A percentile compares a stretch with the other conserved stretches of the same genome.
Evolutionary conservation across 2,888 invertebrate species (phyloP).

Genomic region (Smittia sp.): DNA sequence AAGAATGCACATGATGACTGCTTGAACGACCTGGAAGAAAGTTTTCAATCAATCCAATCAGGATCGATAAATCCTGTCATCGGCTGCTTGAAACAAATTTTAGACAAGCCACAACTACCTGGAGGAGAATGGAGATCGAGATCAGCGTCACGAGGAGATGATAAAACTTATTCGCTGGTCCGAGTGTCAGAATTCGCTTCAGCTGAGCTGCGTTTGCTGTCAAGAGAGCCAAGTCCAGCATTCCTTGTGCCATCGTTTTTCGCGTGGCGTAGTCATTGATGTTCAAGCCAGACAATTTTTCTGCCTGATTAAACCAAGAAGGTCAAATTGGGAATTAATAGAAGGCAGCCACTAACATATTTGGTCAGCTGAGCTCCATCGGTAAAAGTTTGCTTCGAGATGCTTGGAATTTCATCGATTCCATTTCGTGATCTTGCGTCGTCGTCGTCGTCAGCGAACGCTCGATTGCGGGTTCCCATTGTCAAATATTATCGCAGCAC

Average conservation of each 20-base stretch:
- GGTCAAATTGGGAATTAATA: not conserved
- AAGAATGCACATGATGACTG: slow-evolving; percentile 23
- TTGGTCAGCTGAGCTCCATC: slow-evolving; percentile 22
- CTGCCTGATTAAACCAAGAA: not conserved
- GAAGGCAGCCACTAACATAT: not conserved
- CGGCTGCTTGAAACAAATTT: not conserved
- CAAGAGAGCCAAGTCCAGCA: slow-evolving; percentile 31
- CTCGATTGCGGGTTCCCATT: slow-evolving; percentile 13
- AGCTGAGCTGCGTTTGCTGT: slow-evolving; percentile 38
- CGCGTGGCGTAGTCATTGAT: slow-evolving; percentile 18
- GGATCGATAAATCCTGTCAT: not conserved
- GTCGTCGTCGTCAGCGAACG: slow-evolving; percentile 23
- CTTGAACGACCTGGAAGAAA: slow-evolving; percentile 29
- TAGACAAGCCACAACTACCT: no score
- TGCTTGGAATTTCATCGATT: slow-evolving; percentile 8
- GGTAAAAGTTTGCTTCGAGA: not conserved
- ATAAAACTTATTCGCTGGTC: slow-evolving; percentile 11
- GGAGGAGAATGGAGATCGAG: slow-evolving; percentile 21
- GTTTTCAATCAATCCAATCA: not conserved
- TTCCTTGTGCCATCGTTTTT: slow-evolving; percentile 37
- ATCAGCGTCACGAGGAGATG: slow-evolving; percentile 22
- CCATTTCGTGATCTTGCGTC: not conserved
- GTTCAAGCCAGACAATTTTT: slow-evolving; percentile 2
- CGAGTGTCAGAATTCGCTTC: slow-evolving; percentile 28
- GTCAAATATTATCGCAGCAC: no score